These are phyloP conservation scores for Anarhynchus alexandrinus DNA, from an alignment of 2,113 vertebrate genomes.

Conservation along the genomic window DNA sequence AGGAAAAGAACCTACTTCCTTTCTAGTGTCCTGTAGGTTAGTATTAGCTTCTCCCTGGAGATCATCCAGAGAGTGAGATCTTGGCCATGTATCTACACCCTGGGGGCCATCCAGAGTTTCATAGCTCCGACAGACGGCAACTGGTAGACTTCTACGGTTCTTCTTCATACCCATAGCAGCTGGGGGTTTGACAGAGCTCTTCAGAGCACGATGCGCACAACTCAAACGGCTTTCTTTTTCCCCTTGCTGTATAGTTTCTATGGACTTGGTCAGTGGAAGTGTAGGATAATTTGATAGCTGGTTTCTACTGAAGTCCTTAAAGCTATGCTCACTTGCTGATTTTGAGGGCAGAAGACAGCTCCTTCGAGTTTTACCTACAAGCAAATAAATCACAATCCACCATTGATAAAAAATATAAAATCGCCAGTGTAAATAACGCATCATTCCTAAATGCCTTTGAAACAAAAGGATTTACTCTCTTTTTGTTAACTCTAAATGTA, in stretches of 20 bases:
- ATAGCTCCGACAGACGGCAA: slow-evolving; percentile 85
- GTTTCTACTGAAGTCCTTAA: slow-evolving; percentile 72
- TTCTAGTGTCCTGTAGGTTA: slow-evolving; percentile 31
- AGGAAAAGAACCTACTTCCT: slow-evolving; percentile 49
- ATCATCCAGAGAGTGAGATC: slow-evolving; percentile 91
- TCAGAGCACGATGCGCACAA: slow-evolving; percentile 24
- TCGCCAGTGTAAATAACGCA: not conserved
- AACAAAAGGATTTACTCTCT: not conserved
- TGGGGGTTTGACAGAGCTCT: slow-evolving; percentile 71
- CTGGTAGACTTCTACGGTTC: slow-evolving; percentile 76
- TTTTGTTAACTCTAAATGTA: not conserved
- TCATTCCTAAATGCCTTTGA: not conserved
- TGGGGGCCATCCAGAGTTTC: slow-evolving; percentile 83
- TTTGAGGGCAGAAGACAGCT: slow-evolving; percentile 71
- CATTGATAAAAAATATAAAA: not conserved
- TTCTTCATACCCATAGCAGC: slow-evolving; percentile 66
- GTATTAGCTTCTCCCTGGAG: slow-evolving; percentile 76
- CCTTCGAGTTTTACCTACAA: slow-evolving; percentile 87
- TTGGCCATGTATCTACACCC: slow-evolving; percentile 76
- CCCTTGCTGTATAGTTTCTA: slow-evolving; percentile 72
- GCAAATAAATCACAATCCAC: slow-evolving; percentile 51
- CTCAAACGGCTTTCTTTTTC: slow-evolving; percentile 70
- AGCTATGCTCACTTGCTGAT: slow-evolving; percentile 74
- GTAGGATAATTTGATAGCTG: slow-evolving; percentile 83
- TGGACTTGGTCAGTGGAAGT: slow-evolving; percentile 79